A percentile compares a stretch with the other conserved stretches of the same genome.
Evolutionary conservation across 2,113 vertebrate species (phyloP).

Genomic region (Regulus satrapa): DNA sequence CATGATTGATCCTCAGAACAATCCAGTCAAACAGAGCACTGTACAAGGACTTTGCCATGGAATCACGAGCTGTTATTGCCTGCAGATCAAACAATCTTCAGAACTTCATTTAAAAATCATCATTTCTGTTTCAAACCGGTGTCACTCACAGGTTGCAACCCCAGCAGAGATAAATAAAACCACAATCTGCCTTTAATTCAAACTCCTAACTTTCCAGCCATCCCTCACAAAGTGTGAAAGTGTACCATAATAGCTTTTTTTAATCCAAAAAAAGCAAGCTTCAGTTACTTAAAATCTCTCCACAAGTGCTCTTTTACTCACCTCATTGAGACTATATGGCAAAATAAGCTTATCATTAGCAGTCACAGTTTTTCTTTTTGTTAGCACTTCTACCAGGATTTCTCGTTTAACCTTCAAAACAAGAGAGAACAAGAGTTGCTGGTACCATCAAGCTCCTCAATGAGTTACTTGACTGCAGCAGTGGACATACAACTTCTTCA

Average conservation of each 20-base stretch:
- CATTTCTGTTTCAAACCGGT: neutral
- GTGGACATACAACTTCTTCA: neutral
- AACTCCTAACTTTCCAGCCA: neutral
- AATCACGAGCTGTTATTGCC: constrained; percentile 95
- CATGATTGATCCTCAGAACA: constrained; percentile 96
- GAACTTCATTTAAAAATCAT: neutral
- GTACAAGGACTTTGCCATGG: constrained; percentile 99
- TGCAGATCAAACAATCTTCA: constrained; percentile 42
- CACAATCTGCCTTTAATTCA: neutral
- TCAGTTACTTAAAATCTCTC: neutral
- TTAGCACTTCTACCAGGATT: constrained; percentile 92
- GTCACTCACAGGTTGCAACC: neutral
- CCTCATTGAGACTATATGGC: constrained; percentile 93
- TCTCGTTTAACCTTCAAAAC: constrained; percentile 86
- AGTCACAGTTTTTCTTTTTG: constrained; percentile 96
- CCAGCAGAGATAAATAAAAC: neutral
- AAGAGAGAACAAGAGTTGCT: neutral
- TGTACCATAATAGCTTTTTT: neutral
- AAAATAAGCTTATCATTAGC: constrained; percentile 96
- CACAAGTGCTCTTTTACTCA: constrained; percentile 36
- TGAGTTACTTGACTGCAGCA: neutral
- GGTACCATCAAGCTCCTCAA: neutral
- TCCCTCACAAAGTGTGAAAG: neutral
- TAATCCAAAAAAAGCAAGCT: neutral
- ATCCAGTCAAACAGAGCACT: constrained; percentile 99